Percentiles rank a stretch among this genome's conserved stretches.
Conservation (phyloP, 92 coral and sea anemone genomes). For the Epizoanthus fatuus region DNA sequence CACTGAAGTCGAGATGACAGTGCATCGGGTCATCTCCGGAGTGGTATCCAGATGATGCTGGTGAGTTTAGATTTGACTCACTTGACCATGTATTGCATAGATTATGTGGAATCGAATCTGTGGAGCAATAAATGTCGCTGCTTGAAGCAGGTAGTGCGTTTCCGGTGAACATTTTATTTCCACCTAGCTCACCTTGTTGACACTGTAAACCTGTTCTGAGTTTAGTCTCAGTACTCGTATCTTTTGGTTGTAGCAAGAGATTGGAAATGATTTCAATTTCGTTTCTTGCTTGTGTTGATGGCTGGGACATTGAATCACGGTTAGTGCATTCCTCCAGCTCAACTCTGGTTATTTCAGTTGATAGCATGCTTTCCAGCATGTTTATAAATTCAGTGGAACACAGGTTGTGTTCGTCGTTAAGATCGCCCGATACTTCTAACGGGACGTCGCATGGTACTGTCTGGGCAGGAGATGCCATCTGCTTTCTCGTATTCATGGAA, state of each 20-base stretch:
- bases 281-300: too few species aligned
- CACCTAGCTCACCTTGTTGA: too few species aligned
- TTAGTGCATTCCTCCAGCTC: too few species aligned
- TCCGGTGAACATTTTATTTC: too few species aligned
- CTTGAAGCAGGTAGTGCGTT: not conserved
- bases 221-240: too few species aligned
- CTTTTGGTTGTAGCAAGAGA: too few species aligned
- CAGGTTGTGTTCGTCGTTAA: not conserved
- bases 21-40: slow-evolving; percentile 20
- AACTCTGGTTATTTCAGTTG: too few species aligned
- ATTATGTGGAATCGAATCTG: not conserved
- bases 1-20: not conserved
- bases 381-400: not conserved
- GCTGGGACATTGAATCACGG: too few species aligned
- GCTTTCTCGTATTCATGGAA: not conserved
- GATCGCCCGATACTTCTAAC: not conserved
- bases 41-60: slow-evolving; percentile 29
- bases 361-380: not conserved
- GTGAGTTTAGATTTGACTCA: slow-evolving; percentile 3
- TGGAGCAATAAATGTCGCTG: not conserved
- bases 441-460: not conserved
- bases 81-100: not conserved
- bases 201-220: too few species aligned
- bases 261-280: too few species aligned
- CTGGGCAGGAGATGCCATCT: not conserved